Base-by-base conservation (phyloP, 1,140 invertebrate species). In the Panagrolaimus sp. region DNA sequence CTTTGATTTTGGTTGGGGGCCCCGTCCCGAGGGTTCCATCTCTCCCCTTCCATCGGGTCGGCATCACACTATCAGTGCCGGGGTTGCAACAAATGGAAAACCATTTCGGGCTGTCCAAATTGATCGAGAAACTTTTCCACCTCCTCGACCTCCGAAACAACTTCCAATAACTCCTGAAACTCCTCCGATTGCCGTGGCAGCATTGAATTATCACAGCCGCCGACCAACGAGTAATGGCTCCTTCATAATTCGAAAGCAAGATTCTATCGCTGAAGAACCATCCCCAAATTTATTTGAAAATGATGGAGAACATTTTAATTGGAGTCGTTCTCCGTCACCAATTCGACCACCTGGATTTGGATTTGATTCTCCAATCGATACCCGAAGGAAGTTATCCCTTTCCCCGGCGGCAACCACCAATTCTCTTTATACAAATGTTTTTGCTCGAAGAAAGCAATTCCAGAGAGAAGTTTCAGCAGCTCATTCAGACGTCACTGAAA, bases 401-500 rank as follows among this genome's bases (percentile, higher is more conserved):
- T 58, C 52, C 15, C 52, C 52, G 15, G 52, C 52, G 17, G 21
- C 52, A 2, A 58, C n/a, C 0, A 12, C 52, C 14, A 58, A 58
- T 26, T 58, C 52, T 1, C 21, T 58, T 12, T 58, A 58, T 28
- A 58, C 52, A 58, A 58, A 58, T 28, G 52, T 58, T 28, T 58
- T 58, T 21, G 52, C 52, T 21, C 52, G 52, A 21, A 12, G 52
- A 28, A 58, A 58, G 17, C 52, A 58, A 4, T 58, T 58, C 17
- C 21, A 26, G 4, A 12, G 52, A 28, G 52, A 58, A 58, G 52
- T 58, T 58, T 69, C 65, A 9, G 58, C 68, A 14, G 68, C 68
- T 17, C 68, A 70, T 26, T 45, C 32, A 17, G 68, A 70, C 28
- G 63, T 70, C n/a, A 70, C 68, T 24, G 68, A 70, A 26, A 32